Evolutionary conservation across 2,888 invertebrate genomes (phyloP), one percentile per base, ranked within the genome.

Genomic region (Stramonita haemastoma): DNA sequence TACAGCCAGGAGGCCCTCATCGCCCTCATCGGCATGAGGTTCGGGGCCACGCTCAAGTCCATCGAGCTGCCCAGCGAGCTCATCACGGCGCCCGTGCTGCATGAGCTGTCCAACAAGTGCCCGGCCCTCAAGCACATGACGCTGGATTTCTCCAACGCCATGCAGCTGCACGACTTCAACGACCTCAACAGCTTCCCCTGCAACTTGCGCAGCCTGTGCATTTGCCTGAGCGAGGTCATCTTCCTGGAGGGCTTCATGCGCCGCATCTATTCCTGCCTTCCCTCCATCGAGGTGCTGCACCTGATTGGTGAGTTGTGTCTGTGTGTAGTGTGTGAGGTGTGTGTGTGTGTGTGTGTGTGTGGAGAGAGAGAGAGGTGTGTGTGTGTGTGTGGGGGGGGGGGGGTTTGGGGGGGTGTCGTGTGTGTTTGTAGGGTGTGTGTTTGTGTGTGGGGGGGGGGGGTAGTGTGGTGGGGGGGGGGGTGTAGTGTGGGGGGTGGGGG

Each of bases 221-320:
- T 99, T 95, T 99, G 99, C 93, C 97, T 99, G 79, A 99, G 99
- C 0, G 99, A 99, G 96, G 99, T 99, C 92, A 99, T 99, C 96
- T 99, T 99, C 96, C 98, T 99, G 98, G 99, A 99, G 96, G 99
- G 99, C 26, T 99, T 99, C 96, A 99, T 99, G 98, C 97, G 99
- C 93, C 99, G 99, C 96, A 99, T 99, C 92, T 99, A 99, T 96
- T 99, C 99, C 96, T 99, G 99, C 95, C 99, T 99, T 95, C 99
- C 99, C 93, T 99, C 99, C 6, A 96, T 99, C 90, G 99, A 99
- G 97, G 98, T 99, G 89, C 97, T 99, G 89, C 99, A 99, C 96
- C 97, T 99, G 89, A 98, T 99, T 95, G 99, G 98, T 98, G 92
- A 94, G 94, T 46, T 79, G 77, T 1, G 4, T 73, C n/a, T 1